Evolutionary conservation across 2,797 vertebrate genomes (phyloP).

Genomic region (Anguilla marmorata): DNA sequence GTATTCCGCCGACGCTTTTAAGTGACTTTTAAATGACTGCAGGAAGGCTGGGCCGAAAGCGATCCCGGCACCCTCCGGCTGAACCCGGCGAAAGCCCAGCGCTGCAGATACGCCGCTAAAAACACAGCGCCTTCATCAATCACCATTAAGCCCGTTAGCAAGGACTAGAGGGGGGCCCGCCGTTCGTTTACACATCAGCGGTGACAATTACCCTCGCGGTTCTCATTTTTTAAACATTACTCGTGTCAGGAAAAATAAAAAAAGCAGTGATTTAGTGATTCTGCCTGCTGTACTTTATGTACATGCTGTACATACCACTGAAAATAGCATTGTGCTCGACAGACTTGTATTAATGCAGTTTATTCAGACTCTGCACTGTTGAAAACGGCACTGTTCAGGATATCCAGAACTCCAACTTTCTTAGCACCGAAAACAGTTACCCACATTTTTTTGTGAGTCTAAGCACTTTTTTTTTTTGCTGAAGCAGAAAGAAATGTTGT

Average conservation of each 20-base stretch:
- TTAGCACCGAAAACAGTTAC: neutral
- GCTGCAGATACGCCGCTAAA: slow-evolving; percentile 40
- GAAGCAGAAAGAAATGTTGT: neutral
- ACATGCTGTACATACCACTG: neutral
- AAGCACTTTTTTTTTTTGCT: neutral
- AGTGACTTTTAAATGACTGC: slow-evolving; percentile 45
- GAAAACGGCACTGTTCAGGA: neutral
- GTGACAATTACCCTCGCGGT: slow-evolving; percentile 38
- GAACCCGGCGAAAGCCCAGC: slow-evolving; percentile 25
- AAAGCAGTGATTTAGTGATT: slow-evolving; percentile 25
- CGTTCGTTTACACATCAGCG: slow-evolving; percentile 44
- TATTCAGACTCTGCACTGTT: neutral
- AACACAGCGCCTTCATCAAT: slow-evolving; percentile 49
- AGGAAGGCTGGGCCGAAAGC: slow-evolving; percentile 28
- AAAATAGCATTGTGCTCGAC: neutral
- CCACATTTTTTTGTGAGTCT: neutral
- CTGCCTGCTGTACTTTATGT: neutral
- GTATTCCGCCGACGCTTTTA: neutral
- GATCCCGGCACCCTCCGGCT: slow-evolving; percentile 27
- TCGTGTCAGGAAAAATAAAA: slow-evolving; percentile 31
- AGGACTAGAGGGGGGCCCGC: slow-evolving; percentile 30
- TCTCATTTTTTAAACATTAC: slow-evolving; percentile 36
- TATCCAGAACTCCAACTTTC: too few relatives aligned
- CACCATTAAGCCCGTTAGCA: slow-evolving; percentile 44
- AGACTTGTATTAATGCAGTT: neutral